Conservation (phyloP, 2,888 invertebrate genomes). For the Drosophila paucipuncta region DNA sequence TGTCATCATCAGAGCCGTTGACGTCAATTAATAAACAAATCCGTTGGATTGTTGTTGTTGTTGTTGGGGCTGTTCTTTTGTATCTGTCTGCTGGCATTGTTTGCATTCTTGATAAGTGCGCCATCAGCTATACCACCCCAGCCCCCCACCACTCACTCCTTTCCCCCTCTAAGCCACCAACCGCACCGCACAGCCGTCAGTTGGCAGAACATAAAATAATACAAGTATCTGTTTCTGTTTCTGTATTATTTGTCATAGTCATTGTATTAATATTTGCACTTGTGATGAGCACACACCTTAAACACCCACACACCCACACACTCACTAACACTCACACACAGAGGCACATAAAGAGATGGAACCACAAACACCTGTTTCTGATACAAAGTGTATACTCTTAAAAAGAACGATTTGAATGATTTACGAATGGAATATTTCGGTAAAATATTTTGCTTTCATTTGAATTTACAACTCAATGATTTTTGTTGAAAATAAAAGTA, state of each 20-base stretch:
- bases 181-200: neutral
- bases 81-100: slow-evolving; percentile 29
- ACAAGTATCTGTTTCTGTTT: slow-evolving; percentile 24
- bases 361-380: slow-evolving; percentile 22
- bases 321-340: neutral
- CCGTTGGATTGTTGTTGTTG: slow-evolving; percentile 16
- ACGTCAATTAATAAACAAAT: slow-evolving; percentile 61
- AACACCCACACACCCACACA: slow-evolving; percentile 3
- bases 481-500: neutral
- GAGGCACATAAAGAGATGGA: neutral
- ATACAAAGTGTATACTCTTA: neutral
- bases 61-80: slow-evolving; percentile 17
- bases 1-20: slow-evolving; percentile 27
- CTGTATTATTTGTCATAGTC: slow-evolving; percentile 32
- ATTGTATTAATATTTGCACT: slow-evolving; percentile 42
- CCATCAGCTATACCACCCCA: neutral
- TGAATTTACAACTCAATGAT: neutral
- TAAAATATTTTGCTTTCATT: neutral
- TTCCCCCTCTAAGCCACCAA: neutral
- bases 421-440: neutral
- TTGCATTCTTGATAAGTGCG: slow-evolving; percentile 40
- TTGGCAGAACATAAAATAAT: slow-evolving; percentile 14
- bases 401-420: neutral
- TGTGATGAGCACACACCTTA: slow-evolving; percentile 36
- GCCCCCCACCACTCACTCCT: neutral